phyloP scores from a whole-genome alignment of 1,140 invertebrate genomes.

The Drosophila kanapiae region DNA sequence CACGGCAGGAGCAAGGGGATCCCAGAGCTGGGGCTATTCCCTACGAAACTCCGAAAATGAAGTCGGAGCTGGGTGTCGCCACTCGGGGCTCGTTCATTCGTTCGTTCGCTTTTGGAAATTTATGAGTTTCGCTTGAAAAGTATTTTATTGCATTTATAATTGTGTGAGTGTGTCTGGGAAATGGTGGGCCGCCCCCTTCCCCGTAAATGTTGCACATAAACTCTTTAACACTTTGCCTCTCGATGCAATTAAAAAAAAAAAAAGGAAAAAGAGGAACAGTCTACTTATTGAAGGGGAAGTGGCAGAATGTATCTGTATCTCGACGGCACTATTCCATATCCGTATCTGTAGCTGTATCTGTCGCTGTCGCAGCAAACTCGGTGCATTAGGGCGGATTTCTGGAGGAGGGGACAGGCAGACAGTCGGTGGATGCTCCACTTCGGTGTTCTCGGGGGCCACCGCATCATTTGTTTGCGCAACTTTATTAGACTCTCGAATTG shows the following conservation, averaged over 20 bases:
- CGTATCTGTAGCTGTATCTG: conserved; percentile 67
- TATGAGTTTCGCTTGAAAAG: conserved; percentile 85
- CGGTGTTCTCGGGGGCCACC: conserved; percentile 70
- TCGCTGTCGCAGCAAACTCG: conserved; percentile 55
- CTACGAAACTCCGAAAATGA: conserved; percentile 22
- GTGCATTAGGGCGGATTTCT: conserved; percentile 58
- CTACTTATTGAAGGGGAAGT: conserved; percentile 79
- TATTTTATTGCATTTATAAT: conserved; percentile 85
- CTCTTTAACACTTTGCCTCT: conserved; percentile 84
- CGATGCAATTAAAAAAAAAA: conserved; percentile 78
- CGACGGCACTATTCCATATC: conserved; percentile 42
- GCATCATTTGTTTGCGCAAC: conserved; percentile 84
- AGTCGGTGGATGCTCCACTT: conserved; percentile 57
- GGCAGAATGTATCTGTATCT: conserved; percentile 67
- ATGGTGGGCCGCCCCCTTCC: conserved; percentile 47
- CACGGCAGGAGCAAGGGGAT: conserved; percentile 56
- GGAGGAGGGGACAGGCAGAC: neutral
- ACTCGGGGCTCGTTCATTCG: conserved; percentile 37
- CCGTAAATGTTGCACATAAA: conserved; percentile 84
- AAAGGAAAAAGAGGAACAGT: conserved; percentile 24
- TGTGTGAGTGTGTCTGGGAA: conserved; percentile 76
- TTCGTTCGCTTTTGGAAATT: conserved; percentile 80
- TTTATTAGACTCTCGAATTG: conserved; percentile 84
- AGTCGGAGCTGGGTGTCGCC: conserved; percentile 57
- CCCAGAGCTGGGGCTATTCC: conserved; percentile 20